Evolutionary conservation across 37 sponge, comb jelly and placozoan species (phyloP), one percentile per base, ranked within the genome.

Genomic region (Chondrilla cf. caribensis): DNA sequence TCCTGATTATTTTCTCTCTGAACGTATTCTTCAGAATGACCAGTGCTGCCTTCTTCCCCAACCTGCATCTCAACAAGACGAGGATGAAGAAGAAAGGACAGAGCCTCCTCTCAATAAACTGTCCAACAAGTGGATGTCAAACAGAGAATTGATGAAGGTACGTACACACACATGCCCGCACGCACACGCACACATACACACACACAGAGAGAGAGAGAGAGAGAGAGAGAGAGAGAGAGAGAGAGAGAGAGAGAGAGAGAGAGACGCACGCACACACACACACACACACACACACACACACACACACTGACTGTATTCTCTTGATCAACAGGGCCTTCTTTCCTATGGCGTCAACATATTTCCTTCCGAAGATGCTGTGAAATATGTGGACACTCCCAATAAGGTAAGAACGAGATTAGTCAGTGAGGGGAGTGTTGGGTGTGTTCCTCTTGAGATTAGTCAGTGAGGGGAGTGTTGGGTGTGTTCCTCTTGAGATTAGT

Each of bases 81-180:
- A 18, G 21, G 71, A 70, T 31, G 71, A 70, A 84, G 91, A 84
- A 43, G 44, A 25, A 40, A 22, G 40, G 33, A 19, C 38, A 80
- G 58, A 68, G 66, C 65, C 87, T 87, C 0, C 31, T 82, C 3
- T 55, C 33, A 38, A 75, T 87, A 26, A 2, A 22, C 71, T 91
- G n/a, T 18, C 83, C 43, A 67, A 87, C 62, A 43, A 75, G 42
- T 77, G 81, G 35, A 81, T 85, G 79, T 70, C 88, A 9, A 47
- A 81, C 26, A 68, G 65, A 37, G 39, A 82, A 43, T 80, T 91
- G 24, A 81, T 84, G 40, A 78, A 84, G 84, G 89, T 88, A 47
- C 51, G 11, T 11, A 47, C 51, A 47, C 51, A 47, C 51, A 47
- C 51, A 47, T 11, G 11, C 51, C 6, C 51, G 11, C 51, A 47